These are phyloP conservation scores for Argynnis bischoffii DNA, from an alignment of 2,888 invertebrate species.

Conservation along the genomic window DNA sequence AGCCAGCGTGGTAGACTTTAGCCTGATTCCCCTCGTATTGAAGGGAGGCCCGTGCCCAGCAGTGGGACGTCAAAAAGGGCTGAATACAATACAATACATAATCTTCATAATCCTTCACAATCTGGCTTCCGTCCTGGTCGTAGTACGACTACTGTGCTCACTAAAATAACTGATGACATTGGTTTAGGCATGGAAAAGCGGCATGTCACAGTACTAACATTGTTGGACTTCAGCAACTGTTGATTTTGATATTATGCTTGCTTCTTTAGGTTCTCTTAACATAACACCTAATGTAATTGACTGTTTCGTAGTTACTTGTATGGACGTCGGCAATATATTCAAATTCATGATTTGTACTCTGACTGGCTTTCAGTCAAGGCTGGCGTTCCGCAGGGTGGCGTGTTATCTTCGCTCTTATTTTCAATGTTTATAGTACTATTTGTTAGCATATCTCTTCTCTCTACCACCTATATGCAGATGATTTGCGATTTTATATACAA, in stretches of 20 bases:
- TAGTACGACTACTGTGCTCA: slow-evolving; percentile 17
- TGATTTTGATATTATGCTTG: slow-evolving; percentile 5
- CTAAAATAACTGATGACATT: slow-evolving; percentile 21
- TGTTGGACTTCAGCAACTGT: slow-evolving; percentile 21
- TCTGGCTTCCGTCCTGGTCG: slow-evolving; percentile 24
- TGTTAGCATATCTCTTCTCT: too few species aligned
- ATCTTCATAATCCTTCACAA: slow-evolving; percentile 17
- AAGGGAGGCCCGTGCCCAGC: too few species aligned
- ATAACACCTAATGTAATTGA: slow-evolving; percentile 7
- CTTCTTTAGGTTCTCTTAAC: slow-evolving; percentile 3
- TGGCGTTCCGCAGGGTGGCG: too few species aligned
- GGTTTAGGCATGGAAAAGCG: slow-evolving; percentile 8
- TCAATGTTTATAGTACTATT: too few species aligned
- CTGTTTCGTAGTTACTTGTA: slow-evolving; percentile 10
- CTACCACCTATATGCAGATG: too few species aligned
- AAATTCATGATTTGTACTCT: not conserved
- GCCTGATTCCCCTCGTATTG: too few species aligned
- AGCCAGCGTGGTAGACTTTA: too few species aligned
- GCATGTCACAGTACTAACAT: slow-evolving; percentile 13
- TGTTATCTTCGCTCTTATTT: too few species aligned
- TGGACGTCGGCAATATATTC: slow-evolving; percentile 5
- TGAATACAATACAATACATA: too few species aligned
- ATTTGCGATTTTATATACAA: too few species aligned
- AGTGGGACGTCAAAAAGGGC: too few species aligned
- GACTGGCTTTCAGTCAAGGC: too few species aligned